Conservation (phyloP, 2,888 invertebrate species). For the Anarsia innoxiella region DNA sequence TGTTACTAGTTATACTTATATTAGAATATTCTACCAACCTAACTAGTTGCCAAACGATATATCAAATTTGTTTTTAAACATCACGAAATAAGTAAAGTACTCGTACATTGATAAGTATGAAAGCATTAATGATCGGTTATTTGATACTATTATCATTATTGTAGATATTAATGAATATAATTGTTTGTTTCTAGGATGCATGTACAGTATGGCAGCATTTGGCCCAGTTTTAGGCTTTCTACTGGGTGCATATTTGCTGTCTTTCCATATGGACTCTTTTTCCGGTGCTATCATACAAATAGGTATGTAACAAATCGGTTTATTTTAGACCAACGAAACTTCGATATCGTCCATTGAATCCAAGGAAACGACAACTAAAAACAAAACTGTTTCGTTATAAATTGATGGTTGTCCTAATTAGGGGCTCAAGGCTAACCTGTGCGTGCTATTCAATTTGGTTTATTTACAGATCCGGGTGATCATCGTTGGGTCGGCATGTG, state of each 20-base stretch:
- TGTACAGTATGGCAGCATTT: slow-evolving; percentile 97
- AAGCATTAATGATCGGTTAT: no score
- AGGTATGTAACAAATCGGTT: slow-evolving; percentile 76
- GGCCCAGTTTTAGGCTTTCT: slow-evolving; percentile 96
- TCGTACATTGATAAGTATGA: no score
- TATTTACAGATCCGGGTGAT: slow-evolving; percentile 83
- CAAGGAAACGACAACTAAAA: slow-evolving; percentile 1
- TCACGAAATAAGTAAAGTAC: no score
- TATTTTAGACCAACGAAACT: no score
- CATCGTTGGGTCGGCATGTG: slow-evolving; percentile 94
- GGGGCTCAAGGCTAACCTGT: neutral
- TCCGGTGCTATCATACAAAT: slow-evolving; percentile 82
- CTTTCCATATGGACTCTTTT: slow-evolving; percentile 94
- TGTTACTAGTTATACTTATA: no score
- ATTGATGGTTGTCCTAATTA: slow-evolving; percentile 1
- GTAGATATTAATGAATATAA: no score
- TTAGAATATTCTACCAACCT: no score
- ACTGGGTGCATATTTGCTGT: slow-evolving; percentile 91
- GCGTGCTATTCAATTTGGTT: neutral
- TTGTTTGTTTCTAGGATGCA: slow-evolving; percentile 78
- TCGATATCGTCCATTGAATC: neutral
- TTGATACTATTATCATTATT: no score
- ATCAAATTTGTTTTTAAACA: no score
- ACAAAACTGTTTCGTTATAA: slow-evolving; percentile 6
- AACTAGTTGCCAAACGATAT: no score